Base-by-base conservation (phyloP, 2,797 vertebrate species). In the Scarus forsteni region DNA sequence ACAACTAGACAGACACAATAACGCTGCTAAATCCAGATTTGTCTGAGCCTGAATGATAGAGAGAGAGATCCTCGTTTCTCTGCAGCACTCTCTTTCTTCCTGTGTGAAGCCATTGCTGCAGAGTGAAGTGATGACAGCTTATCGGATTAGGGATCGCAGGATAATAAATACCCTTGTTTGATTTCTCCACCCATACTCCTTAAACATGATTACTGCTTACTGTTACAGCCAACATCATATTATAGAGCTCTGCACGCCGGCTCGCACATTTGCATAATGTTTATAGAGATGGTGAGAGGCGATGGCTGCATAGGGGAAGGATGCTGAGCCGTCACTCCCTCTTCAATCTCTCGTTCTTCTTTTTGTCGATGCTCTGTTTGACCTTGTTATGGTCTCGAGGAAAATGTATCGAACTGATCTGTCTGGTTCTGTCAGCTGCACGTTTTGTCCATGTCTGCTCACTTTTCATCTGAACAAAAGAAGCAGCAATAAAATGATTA, bases 121-220 rank as follows among this genome's bases (percentile, higher is more conserved):
- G 81, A 91, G 87, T 89, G 89, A 90, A 93, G 91, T 90, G 92
- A 90, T 91, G 88, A 85, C 87, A 89, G 90, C 63, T 93, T 93
- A 93, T 94, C 85, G 82, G 92, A 93, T 94, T 92, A 93, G 79
- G 78, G 81, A 92, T 94, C 87, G 55, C 78, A 35, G 75, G 82
- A 90, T 93, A 92, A 92, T 93, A 93, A 94, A 94, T 91, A 89
- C 83, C 75, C 89, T 88, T 89, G 90, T 92, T 91, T 92, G 92
- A 91, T 90, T 90, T 85, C 89, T 90, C 85, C 81, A 80, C 88
- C 88, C 88, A 82, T 90, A 84, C 88, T 88, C 80, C 85, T 92
- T 90, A 91, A 92, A 92, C 84, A 75, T 90, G 91, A 94, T 94
- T 93, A 91, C 85, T 91, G 82, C 88, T 89, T 87, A 90, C 88